Evolutionary conservation across 2,888 invertebrate species (phyloP), one percentile per base, ranked within the genome.

Genomic region (Erebia palarica): DNA sequence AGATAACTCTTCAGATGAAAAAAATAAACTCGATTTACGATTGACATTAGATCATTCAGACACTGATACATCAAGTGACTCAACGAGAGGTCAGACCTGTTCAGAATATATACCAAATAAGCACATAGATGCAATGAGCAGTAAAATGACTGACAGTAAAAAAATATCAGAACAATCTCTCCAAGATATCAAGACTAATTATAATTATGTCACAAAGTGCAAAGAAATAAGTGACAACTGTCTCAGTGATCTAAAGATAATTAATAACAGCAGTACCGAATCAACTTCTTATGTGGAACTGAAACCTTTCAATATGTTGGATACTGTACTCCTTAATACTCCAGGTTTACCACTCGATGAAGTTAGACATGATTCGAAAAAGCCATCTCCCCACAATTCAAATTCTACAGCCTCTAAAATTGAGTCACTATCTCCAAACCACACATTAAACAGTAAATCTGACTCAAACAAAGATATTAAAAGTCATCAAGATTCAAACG

Each of bases 31-130:
- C 21, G 90, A 91, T 72, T 78, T 92, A 68, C 80, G 89, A 71
- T 78, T 93, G 61, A 89, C 88, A 58, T 78, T 92, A 70, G 91
- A 93, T 72, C 89, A 92, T 73, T 93, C 92, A 0, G 93, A 93
- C 69, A 93, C 92, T 10, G 93, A 93, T 69, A 91, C 92, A n/a
- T 92, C 93, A 3, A 90, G 88, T 79, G 92, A 91, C 73, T 92
- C 91, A 4, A 81, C 84, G 3, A 84, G 86, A 76, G 91, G 91
- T 16, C 91, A 89, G 79, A 86, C 87, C 69, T 85, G 88, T 75
- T 92, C 92, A 21, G 93, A 92, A 79, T 93, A 93, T 78, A 86
- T 92, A 73, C 88, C 91, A 10, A 91, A 86, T 80, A 86, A 89
- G 68, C 88, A 91, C 76, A 83, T 89, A 68, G 73, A 85, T 59